Evolutionary conservation across 2,888 invertebrate species (phyloP), one percentile per base, ranked within the genome.

Genomic region (Xestia rhomboidea): DNA sequence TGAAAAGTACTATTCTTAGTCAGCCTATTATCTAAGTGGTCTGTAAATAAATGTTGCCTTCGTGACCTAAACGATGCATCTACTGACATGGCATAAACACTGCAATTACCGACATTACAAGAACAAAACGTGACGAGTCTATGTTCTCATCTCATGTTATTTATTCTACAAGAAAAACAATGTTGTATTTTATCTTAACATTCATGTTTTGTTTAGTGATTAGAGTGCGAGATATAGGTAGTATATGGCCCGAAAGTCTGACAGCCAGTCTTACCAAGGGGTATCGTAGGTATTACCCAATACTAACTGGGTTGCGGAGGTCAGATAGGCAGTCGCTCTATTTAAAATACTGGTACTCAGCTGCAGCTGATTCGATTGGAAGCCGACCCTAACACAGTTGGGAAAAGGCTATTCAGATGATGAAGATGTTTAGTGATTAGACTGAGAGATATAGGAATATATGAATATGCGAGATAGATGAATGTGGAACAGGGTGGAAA

Each of bases 71-170:
- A 5, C 34, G 49, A 73, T 72, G 27, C 49, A 46, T 63, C 13
- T 15, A 64, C 41, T 66, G 49, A 38, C 44, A 27, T 21, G 44
- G 10, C 67, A 62, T 66, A 72, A 73, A 73, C 62, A 80, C 60
- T 81, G 54, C 44, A 84, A 81, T 81, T 85, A 79, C n/a, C n/a
- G n/a, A n/a, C 49, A 64, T 67, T 63, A 68, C 70, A 73, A 60
- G 41, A 67, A 76, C 34, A 64, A 70, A 84, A 73, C 83, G 81
- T 80, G 81, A 57, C 66, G 24, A 44, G 34, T 74, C n/a, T 51
- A 27, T 41, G 34, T 11, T 57, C 41, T 60, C 41, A 41, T 34
- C 49, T 57, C 18, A 54, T 68, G 13, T 18, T 15, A 38, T 46
- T 46, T 49, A n/a, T 21, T 21, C 10, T 27, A 30, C 4, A 6